Percentiles rank a stretch among this genome's conserved stretches.
phyloP scores from a whole-genome alignment of 2,888 invertebrate genomes.

The Selenia dentaria region DNA sequence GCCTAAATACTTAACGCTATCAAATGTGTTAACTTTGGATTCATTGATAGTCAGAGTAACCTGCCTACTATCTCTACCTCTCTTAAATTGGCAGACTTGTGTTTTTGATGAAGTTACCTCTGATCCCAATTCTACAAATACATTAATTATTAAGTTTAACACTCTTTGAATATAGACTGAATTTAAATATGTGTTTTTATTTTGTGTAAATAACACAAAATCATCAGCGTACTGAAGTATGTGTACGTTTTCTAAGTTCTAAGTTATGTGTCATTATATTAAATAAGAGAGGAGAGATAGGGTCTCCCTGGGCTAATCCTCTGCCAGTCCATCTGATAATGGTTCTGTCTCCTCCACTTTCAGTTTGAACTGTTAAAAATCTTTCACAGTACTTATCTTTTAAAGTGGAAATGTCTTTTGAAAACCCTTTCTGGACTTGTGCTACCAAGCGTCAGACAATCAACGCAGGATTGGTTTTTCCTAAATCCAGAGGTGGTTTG shows the following conservation, averaged over 20 bases:
- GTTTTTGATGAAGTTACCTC: not conserved
- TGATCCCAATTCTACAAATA: not conserved
- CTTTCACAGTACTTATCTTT: not conserved
- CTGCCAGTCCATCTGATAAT: not conserved
- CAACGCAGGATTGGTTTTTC: too few relatives aligned
- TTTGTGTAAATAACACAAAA: not conserved
- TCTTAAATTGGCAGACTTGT: not conserved
- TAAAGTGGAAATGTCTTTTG: not conserved
- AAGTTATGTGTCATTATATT: not conserved
- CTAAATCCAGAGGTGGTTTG: too few relatives aligned
- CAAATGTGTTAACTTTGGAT: not conserved
- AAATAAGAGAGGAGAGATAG: constrained; percentile 1
- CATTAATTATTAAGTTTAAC: not conserved
- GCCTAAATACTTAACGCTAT: not conserved
- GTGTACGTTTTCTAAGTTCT: not conserved
- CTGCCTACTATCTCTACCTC: not conserved
- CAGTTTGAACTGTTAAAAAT: too few relatives aligned
- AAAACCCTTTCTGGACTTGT: not conserved
- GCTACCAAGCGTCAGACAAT: too few relatives aligned
- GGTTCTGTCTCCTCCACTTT: too few relatives aligned
- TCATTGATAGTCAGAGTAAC: not conserved
- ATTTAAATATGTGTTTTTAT: not conserved
- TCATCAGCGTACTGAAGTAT: not conserved
- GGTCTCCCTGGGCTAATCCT: too few relatives aligned
- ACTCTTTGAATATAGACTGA: not conserved